phyloP scores from a whole-genome alignment of 2,888 invertebrate genomes.

The Notocelia uddmanniana region DNA sequence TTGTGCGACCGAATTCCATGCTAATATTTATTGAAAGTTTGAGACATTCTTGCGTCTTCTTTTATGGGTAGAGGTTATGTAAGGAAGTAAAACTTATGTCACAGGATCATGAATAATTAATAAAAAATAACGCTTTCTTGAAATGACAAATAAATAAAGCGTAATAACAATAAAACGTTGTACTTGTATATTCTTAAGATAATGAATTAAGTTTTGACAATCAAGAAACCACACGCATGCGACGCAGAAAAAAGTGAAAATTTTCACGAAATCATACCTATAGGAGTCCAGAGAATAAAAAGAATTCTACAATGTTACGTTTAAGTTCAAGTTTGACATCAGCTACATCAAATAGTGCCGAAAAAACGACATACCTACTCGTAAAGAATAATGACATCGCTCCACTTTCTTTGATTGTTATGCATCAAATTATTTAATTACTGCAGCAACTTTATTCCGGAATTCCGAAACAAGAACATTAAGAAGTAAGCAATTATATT shows the following conservation, averaged over 20 bases:
- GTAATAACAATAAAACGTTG: conserved; percentile 16
- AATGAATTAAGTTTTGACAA: not conserved
- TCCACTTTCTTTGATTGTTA: conserved; percentile 33
- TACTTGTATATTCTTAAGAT: not conserved
- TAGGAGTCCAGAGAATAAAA: not conserved
- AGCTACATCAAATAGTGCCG: not conserved
- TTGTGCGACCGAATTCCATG: not conserved
- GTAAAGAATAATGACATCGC: conserved; percentile 29
- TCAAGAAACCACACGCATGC: not conserved
- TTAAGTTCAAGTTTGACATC: not conserved
- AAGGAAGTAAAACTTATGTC: not conserved
- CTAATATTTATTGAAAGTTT: conserved; percentile 5
- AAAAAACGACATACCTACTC: not conserved
- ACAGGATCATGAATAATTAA: not conserved
- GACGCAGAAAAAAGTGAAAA: not conserved
- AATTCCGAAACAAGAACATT: conserved; percentile 18
- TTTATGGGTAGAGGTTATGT: not conserved
- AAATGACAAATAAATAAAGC: not conserved
- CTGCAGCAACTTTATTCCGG: conserved; percentile 26
- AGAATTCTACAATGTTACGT: not conserved
- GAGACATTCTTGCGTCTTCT: not conserved
- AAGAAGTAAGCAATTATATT: conserved; percentile 50
- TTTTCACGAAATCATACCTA: not conserved
- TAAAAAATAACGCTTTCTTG: not conserved
- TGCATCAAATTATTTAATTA: conserved; percentile 38